Conservation (phyloP, 2,113 vertebrate genomes). For the Hydrochoerus hydrochaeris region DNA sequence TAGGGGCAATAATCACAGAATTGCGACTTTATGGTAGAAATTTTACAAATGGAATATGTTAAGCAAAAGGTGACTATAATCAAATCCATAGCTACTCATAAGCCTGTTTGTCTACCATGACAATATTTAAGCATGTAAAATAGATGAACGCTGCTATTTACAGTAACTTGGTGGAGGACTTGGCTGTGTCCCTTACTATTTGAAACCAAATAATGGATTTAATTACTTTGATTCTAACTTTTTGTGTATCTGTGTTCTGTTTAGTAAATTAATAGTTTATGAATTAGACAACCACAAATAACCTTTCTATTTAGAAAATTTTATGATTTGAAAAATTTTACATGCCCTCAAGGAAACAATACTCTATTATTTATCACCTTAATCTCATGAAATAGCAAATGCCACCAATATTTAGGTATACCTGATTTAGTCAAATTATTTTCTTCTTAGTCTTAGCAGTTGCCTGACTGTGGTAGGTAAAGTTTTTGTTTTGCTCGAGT, state of each 20-base stretch:
- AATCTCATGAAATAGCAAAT: neutral
- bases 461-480: conserved; percentile 57
- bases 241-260: neutral
- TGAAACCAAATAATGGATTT: neutral
- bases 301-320: neutral
- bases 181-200: neutral
- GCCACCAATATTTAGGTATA: neutral
- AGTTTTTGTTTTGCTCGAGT: conserved; percentile 63
- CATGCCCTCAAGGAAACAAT: neutral
- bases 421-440: neutral
- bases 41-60: neutral
- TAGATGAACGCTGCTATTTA: neutral
- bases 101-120: neutral
- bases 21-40: neutral
- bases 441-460: neutral
- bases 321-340: neutral
- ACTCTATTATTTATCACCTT: neutral
- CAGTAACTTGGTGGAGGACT: neutral
- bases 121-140: neutral
- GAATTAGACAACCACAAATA: neutral
- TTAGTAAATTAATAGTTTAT: neutral
- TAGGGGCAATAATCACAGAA: neutral
- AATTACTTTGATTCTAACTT: neutral
- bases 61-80: neutral
- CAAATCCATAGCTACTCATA: neutral